These are phyloP conservation scores for Tetragnatha montana DNA, from an alignment of 2,888 invertebrate genomes.

Conservation along the genomic window DNA sequence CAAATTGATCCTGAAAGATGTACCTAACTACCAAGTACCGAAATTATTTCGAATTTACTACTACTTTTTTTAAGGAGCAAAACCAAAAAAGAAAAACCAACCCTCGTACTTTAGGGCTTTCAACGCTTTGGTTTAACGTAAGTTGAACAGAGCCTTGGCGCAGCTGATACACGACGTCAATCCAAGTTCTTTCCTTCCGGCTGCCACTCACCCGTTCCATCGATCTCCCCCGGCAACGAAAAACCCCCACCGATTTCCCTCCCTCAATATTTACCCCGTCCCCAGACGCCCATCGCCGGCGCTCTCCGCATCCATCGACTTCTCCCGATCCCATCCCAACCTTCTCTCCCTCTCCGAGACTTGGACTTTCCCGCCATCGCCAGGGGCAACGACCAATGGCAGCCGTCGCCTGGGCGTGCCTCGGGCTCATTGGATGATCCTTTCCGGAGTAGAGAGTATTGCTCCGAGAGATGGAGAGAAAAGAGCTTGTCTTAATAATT, in stretches of 20 bases:
- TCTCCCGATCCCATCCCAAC: constrained; percentile 64
- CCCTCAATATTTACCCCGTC: neutral
- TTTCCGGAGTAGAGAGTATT: too few species aligned
- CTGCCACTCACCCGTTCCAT: neutral
- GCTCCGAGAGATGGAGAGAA: too few species aligned
- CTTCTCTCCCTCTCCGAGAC: constrained; percentile 34
- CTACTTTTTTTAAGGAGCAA: too few species aligned
- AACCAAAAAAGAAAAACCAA: too few species aligned
- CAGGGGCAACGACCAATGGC: constrained; percentile 70
- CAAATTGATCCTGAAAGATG: too few species aligned
- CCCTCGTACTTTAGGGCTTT: too few species aligned
- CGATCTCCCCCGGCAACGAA: neutral
- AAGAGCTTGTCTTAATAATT: constrained; percentile 67
- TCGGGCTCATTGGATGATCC: constrained; percentile 69
- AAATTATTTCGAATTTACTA: too few species aligned
- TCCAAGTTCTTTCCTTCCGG: too few species aligned
- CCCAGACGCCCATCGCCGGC: constrained; percentile 20
- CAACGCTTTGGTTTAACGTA: too few species aligned
- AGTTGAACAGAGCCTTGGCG: too few species aligned
- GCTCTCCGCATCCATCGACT: constrained; percentile 26
- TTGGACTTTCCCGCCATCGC: constrained; percentile 60
- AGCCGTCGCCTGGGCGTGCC: constrained; percentile 69
- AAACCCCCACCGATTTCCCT: neutral
- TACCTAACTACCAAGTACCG: too few species aligned
- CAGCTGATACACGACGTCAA: too few species aligned